These are phyloP conservation scores for Trinorchestia longiramus DNA, from an alignment of 1,140 invertebrate genomes.

Conservation along the genomic window DNA sequence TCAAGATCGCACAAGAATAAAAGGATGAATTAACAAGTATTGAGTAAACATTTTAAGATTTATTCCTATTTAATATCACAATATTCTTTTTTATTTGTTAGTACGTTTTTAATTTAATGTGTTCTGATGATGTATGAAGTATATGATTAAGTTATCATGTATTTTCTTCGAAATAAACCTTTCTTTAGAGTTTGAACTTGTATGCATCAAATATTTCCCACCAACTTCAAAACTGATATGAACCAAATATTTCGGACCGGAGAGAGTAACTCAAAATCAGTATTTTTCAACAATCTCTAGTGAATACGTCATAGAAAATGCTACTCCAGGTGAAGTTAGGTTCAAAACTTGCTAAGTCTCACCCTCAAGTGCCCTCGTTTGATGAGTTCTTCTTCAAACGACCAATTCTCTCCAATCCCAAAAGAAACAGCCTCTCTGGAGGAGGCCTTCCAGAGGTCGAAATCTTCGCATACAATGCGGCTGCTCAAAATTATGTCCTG, in stretches of 20 bases:
- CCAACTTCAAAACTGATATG: no score
- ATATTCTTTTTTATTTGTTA: no score
- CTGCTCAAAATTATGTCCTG: slow-evolving; percentile 26
- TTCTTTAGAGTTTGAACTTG: background rate
- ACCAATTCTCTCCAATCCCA: background rate
- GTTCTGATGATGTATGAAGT: no score
- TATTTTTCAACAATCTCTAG: background rate
- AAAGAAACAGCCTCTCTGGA: background rate
- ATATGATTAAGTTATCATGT: background rate
- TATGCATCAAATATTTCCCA: no score
- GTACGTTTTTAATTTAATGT: no score
- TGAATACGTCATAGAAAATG: background rate
- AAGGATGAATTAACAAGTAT: no score
- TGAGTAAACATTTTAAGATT: no score
- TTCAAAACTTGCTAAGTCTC: background rate
- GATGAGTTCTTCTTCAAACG: slow-evolving; percentile 3
- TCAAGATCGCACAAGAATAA: no score
- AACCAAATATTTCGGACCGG: no score
- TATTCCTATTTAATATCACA: no score
- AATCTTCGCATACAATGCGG: slow-evolving; percentile 31
- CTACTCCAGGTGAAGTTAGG: background rate
- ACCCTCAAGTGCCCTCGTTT: background rate
- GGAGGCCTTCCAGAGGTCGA: slow-evolving; percentile 25
- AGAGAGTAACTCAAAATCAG: no score
- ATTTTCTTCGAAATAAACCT: background rate